Percentiles rank a stretch among this genome's conserved stretches.
Conservation (phyloP, 2,113 vertebrate genomes). For the Sphaerodactylus townsendi region DNA sequence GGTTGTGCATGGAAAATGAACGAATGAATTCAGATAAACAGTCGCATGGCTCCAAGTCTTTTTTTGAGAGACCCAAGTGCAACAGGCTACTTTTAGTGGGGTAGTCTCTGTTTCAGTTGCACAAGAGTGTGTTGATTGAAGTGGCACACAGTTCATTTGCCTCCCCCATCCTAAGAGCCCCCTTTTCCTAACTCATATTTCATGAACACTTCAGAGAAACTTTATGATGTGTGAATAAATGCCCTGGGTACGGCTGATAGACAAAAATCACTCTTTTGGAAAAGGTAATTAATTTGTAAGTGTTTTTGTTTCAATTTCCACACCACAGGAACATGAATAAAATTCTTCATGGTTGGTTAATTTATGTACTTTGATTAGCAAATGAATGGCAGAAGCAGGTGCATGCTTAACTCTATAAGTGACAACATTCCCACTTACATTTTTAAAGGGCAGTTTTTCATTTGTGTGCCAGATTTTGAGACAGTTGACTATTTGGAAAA, state of each 20-base stretch:
- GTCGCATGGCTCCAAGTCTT: fast-evolving
- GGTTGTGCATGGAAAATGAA: slow-evolving; percentile 10
- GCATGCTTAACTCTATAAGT: slow-evolving; percentile 62
- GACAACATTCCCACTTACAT: slow-evolving; percentile 44
- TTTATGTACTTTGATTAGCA: slow-evolving; percentile 65
- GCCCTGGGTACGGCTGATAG: slow-evolving; percentile 59
- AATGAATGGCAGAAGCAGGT: slow-evolving; percentile 72
- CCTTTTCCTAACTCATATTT: slow-evolving; percentile 63
- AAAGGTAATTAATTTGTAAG: slow-evolving; percentile 71
- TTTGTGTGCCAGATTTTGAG: slow-evolving; percentile 41
- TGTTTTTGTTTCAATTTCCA: slow-evolving; percentile 77
- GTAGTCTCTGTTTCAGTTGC: slow-evolving; percentile 35
- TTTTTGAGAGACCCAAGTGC: slow-evolving; percentile 24
- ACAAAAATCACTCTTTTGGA: slow-evolving; percentile 69
- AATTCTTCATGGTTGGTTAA: slow-evolving; percentile 71
- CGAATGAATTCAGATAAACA: slow-evolving; percentile 25
- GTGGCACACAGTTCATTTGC: slow-evolving; percentile 43
- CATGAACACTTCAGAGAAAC: slow-evolving; percentile 53
- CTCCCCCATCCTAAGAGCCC: slow-evolving; percentile 55
- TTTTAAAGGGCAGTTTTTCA: slow-evolving; percentile 38
- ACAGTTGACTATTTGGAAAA: slow-evolving; percentile 2
- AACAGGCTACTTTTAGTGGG: neutral
- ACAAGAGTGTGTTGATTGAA: slow-evolving; percentile 42
- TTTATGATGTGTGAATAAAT: slow-evolving; percentile 62
- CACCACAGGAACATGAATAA: slow-evolving; percentile 71